Evolutionary conservation across 2,113 vertebrate genomes (phyloP), one percentile per base, ranked within the genome.

Genomic region (Chrysemys picta): DNA sequence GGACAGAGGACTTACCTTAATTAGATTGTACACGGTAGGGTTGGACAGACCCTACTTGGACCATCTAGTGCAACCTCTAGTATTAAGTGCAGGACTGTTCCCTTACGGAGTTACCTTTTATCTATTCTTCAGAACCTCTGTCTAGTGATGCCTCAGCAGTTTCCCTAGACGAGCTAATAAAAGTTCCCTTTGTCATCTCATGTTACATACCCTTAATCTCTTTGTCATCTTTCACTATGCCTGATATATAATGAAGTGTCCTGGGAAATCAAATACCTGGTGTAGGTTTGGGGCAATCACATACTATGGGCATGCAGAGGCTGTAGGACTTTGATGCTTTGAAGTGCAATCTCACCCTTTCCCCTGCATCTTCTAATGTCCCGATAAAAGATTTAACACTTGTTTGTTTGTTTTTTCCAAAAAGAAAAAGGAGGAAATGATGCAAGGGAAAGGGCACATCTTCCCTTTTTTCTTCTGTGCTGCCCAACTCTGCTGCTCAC

Each of bases 171-270:
- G 38, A 82, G 90, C 62, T 62, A 93, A 85, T 87, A 94, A 82
- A 94, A 93, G 19, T 92, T 96, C 88, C 78, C 56, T 93, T 56
- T 90, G 89, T 52, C 89, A 80, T 52, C 90, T 94, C 85, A 94
- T 96, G 94, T 94, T 95, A 96, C 95, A 95, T 95, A 89, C 49
- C 95, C 81, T 92, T 89, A 88, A 69, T 65, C 65, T 94, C 93
- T 92, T 89, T 95, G 89, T 96, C 96, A 94, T 93, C 89, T 91
- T 92, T 91, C 91, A 88, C 87, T 88, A 87, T 65, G 94, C 89
- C 84, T 93, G 87, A 94, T 92, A 89, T 54, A 87, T 88, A 89
- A 95, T 93, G 93, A 80, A 42, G 2, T 89, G 91, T 92, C 84
- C 45, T 65, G 72, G 83, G 89, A 96, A 89, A 84, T 95, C 85